These are phyloP conservation scores for Melanostigma gelatinosum DNA, from an alignment of 2,113 vertebrate species.

Conservation along the genomic window DNA sequence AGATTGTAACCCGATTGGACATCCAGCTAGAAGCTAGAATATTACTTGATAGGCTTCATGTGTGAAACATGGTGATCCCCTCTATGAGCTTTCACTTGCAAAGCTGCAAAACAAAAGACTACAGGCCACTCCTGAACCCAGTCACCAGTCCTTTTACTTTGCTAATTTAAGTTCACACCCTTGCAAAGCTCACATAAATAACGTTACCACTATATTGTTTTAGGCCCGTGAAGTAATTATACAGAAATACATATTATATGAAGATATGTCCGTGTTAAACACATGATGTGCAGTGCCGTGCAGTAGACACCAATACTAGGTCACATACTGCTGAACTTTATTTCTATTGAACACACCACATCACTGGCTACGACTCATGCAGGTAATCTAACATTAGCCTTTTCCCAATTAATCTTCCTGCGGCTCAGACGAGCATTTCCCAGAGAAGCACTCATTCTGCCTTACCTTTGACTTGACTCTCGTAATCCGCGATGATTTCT, in stretches of 20 bases:
- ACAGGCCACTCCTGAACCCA: too few species aligned
- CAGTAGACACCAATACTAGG: not conserved
- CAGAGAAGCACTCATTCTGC: not conserved
- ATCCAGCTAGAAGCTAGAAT: not conserved
- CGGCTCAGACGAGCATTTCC: conserved; percentile 13
- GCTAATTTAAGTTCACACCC: not conserved
- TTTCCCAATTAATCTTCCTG: conserved; percentile 6
- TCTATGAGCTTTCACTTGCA: not conserved
- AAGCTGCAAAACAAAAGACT: not conserved
- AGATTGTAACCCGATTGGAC: not conserved
- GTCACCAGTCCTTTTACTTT: not conserved
- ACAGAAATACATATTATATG: not conserved
- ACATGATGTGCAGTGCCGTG: not conserved
- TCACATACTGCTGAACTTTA: conserved; percentile 22
- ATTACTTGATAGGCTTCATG: not conserved
- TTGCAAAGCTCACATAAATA: not conserved
- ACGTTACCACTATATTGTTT: not conserved
- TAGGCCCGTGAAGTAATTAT: not conserved
- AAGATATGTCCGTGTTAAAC: not conserved
- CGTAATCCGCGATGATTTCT: conserved; percentile 96
- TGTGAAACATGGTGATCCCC: not conserved
- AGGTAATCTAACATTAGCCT: conserved; percentile 21
- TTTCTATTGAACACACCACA: not conserved
- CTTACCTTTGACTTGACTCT: conserved; percentile 98
- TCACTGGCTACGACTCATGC: conserved; percentile 40